Evolutionary conservation across 1,140 invertebrate species (phyloP).

Genomic region (Geopemphigus sp.): DNA sequence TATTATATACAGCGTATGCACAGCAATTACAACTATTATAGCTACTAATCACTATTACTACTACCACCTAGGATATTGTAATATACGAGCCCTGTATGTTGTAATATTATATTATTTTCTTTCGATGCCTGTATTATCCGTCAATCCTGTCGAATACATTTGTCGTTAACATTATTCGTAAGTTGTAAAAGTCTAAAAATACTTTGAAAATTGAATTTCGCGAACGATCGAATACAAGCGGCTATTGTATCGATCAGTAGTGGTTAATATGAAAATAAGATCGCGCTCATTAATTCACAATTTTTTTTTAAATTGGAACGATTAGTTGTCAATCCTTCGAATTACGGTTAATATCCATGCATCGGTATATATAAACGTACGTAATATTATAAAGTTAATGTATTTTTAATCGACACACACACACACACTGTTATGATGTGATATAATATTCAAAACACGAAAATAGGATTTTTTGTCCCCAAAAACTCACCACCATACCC

Average conservation of each 20-base stretch:
- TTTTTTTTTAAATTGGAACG: not conserved
- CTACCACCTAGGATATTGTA: not conserved
- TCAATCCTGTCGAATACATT: not conserved
- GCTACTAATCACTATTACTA: constrained; percentile 9
- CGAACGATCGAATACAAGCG: no score
- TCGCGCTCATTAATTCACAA: not conserved
- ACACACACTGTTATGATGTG: not conserved
- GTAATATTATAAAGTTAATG: not conserved
- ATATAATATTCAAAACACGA: not conserved
- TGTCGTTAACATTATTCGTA: not conserved
- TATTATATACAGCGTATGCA: not conserved
- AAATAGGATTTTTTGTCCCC: constrained; percentile 8
- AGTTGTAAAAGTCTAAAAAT: not conserved
- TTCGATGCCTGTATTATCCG: no score
- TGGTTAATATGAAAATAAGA: no score
- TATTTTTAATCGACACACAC: constrained; percentile 7
- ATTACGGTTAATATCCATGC: not conserved
- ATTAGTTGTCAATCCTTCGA: not conserved
- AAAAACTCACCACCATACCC: constrained; percentile 40
- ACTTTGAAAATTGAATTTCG: no score
- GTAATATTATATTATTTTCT: not conserved
- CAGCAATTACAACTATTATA: not conserved
- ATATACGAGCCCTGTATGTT: not conserved
- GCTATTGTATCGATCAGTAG: no score
- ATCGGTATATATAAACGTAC: not conserved